A percentile compares a stretch with the other conserved stretches of the same genome.
Conservation (phyloP, 2,113 vertebrate species). For the Arvicanthis niloticus region DNA sequence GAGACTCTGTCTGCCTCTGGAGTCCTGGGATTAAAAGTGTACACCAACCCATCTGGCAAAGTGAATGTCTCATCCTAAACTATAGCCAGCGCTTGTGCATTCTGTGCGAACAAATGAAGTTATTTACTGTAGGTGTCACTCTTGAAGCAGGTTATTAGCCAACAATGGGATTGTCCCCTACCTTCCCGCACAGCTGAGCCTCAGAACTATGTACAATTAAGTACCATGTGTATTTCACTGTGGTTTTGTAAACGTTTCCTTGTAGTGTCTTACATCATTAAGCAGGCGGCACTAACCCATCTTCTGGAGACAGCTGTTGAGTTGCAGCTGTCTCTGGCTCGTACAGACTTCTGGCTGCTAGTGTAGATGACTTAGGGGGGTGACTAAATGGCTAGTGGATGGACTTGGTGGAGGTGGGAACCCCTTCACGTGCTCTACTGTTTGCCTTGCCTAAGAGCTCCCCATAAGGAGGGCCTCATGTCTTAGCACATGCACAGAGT, state of each 20-base stretch:
- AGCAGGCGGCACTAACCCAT: not conserved
- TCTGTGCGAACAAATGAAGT: not conserved
- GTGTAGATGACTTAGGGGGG: not conserved
- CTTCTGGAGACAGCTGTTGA: not conserved
- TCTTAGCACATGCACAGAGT: not conserved
- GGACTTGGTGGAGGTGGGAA: not conserved
- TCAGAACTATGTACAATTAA: not conserved
- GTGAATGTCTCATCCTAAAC: not conserved
- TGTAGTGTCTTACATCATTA: not conserved
- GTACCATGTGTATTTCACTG: not conserved
- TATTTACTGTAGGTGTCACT: not conserved
- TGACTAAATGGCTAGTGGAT: accelerated
- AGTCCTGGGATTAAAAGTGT: not conserved
- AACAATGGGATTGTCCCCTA: not conserved
- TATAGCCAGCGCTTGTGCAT: not conserved
- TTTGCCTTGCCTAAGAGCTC: not conserved
- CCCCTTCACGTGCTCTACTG: accelerated
- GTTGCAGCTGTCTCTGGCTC: not conserved
- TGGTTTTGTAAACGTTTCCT: not conserved
- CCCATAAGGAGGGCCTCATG: not conserved
- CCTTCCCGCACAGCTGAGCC: not conserved
- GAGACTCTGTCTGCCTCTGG: not conserved
- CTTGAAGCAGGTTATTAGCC: not conserved
- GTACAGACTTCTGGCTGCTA: not conserved
- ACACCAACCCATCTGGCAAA: not conserved